These are phyloP conservation scores for Limnephilus lunatus DNA, from an alignment of 2,888 invertebrate genomes.

Conservation along the genomic window DNA sequence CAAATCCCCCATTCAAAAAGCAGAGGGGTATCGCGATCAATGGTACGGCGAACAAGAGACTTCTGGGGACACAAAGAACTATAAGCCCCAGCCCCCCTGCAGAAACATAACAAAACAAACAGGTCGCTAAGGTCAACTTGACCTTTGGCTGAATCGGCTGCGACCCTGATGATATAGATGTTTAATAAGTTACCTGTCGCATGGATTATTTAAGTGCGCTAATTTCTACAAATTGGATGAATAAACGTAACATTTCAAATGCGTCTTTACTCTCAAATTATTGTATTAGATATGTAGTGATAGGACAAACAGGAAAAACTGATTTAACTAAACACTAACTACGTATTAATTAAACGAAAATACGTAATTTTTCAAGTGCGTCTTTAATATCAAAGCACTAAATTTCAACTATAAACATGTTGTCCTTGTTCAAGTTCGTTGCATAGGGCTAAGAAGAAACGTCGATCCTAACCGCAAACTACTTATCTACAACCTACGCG, in stretches of 20 bases:
- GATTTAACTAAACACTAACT: no score
- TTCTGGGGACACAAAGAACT: constrained; percentile 39
- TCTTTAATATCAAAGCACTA: not conserved
- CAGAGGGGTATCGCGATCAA: constrained; percentile 13
- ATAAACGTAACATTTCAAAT: not conserved
- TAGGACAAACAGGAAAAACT: no score
- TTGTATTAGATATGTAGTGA: no score
- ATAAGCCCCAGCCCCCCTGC: constrained; percentile 15
- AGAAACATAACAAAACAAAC: constrained; percentile 32
- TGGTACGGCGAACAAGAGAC: constrained; percentile 44
- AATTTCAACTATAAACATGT: not conserved
- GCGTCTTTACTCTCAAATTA: no score
- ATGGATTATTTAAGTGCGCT: not conserved
- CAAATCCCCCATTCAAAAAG: constrained; percentile 47
- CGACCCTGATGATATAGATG: constrained; percentile 15
- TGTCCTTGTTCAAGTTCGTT: constrained; percentile 26
- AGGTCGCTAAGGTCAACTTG: constrained; percentile 53
- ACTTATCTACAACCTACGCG: constrained; percentile 34
- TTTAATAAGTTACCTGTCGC: constrained; percentile 36
- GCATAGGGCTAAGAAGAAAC: constrained; percentile 4
- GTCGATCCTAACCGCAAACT: not conserved
- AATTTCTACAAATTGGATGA: not conserved
- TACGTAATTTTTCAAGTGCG: not conserved
- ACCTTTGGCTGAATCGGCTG: constrained; percentile 45
- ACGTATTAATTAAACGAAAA: no score